A percentile compares a stretch with the other conserved stretches of the same genome.
Evolutionary conservation across 2,888 invertebrate species (phyloP).

Genomic region (Poecilus cupreus): DNA sequence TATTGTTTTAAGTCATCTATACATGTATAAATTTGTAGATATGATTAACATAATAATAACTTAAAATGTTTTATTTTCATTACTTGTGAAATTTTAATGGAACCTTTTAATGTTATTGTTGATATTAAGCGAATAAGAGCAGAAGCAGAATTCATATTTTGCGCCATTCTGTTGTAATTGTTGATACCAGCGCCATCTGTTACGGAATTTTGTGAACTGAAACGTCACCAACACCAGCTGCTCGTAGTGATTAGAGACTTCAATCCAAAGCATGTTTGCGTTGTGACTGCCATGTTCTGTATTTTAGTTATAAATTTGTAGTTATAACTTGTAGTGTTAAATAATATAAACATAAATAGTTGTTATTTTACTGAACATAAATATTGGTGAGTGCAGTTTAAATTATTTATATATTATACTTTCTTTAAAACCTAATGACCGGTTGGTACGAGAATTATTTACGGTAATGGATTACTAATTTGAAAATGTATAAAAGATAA

Average conservation of each 20-base stretch:
- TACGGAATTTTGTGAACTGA: not conserved
- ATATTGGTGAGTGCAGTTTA: conserved; percentile 49
- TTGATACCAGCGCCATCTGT: not conserved
- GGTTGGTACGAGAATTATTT: conserved; percentile 30
- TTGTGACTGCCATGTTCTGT: conserved; percentile 53
- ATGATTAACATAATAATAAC: conserved; percentile 35
- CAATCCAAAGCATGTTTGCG: conserved; percentile 35
- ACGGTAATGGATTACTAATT: conserved; percentile 29
- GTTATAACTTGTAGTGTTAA: conserved; percentile 34
- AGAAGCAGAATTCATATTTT: not conserved
- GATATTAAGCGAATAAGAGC: not conserved
- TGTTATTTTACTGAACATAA: conserved; percentile 8
- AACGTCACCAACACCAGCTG: conserved; percentile 35
- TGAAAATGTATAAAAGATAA: not conserved
- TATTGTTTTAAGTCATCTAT: conserved; percentile 5
- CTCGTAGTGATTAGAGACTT: not conserved
- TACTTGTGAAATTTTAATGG: not conserved
- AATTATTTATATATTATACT: conserved; percentile 29
- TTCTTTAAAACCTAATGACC: conserved; percentile 7
- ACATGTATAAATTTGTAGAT: conserved; percentile 33
- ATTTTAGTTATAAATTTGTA: conserved; percentile 48
- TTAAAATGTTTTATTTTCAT: conserved; percentile 31
- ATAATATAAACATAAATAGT: conserved; percentile 32
- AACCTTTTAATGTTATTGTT: not conserved
- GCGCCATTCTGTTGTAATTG: not conserved